Conservation (phyloP, 2,888 invertebrate species). For the Schizaphis graminum region DNA sequence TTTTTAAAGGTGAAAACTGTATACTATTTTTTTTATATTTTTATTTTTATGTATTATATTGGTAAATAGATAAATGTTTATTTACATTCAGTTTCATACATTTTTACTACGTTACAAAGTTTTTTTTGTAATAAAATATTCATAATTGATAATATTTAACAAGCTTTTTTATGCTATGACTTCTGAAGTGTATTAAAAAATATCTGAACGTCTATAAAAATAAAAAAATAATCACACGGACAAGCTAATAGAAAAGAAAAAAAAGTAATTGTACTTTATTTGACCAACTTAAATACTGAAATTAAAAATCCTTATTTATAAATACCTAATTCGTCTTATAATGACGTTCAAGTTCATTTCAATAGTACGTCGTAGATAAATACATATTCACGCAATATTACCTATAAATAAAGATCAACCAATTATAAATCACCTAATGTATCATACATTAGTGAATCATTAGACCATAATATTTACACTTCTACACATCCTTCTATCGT, state of each 20-base stretch:
- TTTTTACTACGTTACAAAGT: neutral
- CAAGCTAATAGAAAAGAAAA: neutral
- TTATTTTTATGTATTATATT: neutral
- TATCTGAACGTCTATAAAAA: neutral
- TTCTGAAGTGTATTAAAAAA: neutral
- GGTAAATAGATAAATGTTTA: neutral
- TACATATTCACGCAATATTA: neutral
- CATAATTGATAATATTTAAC: neutral
- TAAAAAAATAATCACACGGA: neutral
- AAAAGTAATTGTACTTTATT: neutral
- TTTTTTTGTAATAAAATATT: neutral
- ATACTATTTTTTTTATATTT: neutral
- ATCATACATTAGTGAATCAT: neutral
- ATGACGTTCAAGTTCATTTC: neutral
- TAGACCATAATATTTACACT: neutral
- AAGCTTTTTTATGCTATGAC: neutral
- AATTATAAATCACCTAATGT: neutral
- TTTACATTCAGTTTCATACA: neutral
- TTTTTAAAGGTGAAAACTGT: neutral
- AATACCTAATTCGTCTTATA: neutral
- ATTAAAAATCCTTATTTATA: neutral
- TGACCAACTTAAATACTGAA: neutral
- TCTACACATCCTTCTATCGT: neutral
- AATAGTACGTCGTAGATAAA: neutral
- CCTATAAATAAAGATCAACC: neutral